These are phyloP conservation scores for Oncorhynchus gorbuscha DNA, from an alignment of 2,113 vertebrate genomes.

Conservation along the genomic window DNA sequence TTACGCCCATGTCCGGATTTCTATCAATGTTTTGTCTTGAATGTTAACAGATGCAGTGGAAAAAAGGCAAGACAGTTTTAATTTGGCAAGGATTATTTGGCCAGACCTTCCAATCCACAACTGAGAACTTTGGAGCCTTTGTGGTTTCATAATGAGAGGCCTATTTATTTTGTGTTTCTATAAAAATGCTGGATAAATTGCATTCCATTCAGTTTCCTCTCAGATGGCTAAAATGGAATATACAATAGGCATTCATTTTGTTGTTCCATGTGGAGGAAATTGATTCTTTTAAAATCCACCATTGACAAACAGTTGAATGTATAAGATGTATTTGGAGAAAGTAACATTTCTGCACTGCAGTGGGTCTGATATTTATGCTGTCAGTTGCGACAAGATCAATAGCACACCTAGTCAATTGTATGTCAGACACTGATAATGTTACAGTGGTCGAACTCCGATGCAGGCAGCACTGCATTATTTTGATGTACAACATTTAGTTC, in stretches of 20 bases:
- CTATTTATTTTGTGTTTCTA: constrained; percentile 65
- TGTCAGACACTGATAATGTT: too few relatives aligned
- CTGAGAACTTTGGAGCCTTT: constrained; percentile 49
- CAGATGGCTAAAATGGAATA: constrained; percentile 40
- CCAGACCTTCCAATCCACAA: constrained; percentile 47
- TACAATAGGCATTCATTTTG: constrained; percentile 39
- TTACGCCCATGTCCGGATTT: constrained; percentile 5
- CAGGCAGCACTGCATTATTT: too few relatives aligned
- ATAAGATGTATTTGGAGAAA: constrained; percentile 17
- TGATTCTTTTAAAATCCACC: constrained; percentile 10
- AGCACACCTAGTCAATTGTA: background rate
- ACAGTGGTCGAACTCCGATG: too few relatives aligned
- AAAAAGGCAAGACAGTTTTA: constrained; percentile 41
- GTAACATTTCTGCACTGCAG: background rate
- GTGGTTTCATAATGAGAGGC: constrained; percentile 54
- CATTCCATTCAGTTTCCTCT: constrained; percentile 52
- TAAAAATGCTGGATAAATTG: constrained; percentile 61
- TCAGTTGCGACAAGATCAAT: background rate
- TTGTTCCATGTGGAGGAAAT: constrained; percentile 28
- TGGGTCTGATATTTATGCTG: background rate
- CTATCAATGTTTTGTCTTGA: constrained; percentile 10
- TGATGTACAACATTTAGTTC: too few relatives aligned
- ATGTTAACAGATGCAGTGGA: constrained; percentile 57
- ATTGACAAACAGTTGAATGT: background rate
- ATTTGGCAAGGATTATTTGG: constrained; percentile 56